Evolutionary conservation across 2,113 vertebrate genomes (phyloP).

Genomic region (Podarcis raffonei): DNA sequence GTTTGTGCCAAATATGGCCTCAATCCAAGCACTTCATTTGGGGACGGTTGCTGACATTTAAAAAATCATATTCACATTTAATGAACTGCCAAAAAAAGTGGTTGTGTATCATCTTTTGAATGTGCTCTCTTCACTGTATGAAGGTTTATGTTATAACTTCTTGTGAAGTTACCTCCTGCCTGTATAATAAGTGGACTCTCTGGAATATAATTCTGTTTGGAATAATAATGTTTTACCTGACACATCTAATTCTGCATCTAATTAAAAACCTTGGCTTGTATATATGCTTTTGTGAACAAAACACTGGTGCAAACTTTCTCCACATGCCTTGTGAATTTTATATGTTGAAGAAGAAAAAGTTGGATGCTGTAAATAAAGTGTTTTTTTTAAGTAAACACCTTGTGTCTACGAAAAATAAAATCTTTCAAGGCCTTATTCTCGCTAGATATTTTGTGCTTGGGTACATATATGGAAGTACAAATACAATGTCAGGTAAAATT

Average conservation of each 20-base stretch:
- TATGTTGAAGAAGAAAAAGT: constrained; percentile 45
- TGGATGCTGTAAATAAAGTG: neutral
- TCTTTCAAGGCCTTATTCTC: neutral
- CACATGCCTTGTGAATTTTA: constrained; percentile 18
- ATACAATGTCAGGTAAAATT: neutral
- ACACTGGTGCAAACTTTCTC: constrained; percentile 19
- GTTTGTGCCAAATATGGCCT: neutral
- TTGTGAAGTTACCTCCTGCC: constrained; percentile 64
- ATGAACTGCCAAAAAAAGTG: constrained; percentile 24
- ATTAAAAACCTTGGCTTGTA: constrained; percentile 11
- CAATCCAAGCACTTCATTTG: neutral
- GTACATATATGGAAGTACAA: neutral
- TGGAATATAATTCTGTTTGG: neutral
- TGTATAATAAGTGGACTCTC: constrained; percentile 20
- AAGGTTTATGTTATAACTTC: constrained; percentile 69
- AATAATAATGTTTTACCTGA: constrained; percentile 8
- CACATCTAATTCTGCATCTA: constrained; percentile 44
- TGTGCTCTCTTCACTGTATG: constrained; percentile 30
- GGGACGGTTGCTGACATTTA: neutral
- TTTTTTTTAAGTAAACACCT: constrained; percentile 52
- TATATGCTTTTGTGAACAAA: constrained; percentile 41
- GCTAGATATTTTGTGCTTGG: neutral
- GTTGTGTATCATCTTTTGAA: constrained; percentile 27
- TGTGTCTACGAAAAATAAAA: neutral
- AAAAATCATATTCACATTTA: neutral